Evolutionary conservation across 2,797 vertebrate species (phyloP).

Genomic region (Pteronotus mesoamericanus): DNA sequence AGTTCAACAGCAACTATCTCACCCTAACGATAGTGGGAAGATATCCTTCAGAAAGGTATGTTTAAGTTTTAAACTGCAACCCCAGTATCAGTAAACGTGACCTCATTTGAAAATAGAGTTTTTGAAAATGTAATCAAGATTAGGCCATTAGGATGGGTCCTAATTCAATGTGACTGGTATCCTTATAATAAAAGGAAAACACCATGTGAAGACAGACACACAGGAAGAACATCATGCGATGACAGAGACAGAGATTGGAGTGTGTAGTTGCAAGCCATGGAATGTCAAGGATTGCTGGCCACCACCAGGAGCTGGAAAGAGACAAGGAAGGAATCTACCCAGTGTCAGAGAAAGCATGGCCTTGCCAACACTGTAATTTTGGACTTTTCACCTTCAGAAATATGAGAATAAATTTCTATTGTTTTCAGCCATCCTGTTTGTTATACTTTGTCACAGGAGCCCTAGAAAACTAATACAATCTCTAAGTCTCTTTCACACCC

Average conservation of each 20-base stretch:
- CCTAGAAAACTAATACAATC: neutral
- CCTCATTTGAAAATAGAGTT: constrained; percentile 9
- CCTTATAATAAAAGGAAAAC: neutral
- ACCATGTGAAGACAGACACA: neutral
- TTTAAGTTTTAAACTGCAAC: neutral
- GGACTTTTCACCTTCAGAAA: neutral
- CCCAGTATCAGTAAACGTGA: neutral
- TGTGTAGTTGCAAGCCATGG: neutral
- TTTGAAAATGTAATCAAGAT: neutral
- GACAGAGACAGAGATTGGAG: neutral
- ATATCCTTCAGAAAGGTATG: neutral
- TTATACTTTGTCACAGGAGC: neutral
- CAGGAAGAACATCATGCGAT: neutral
- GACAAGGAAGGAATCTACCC: neutral
- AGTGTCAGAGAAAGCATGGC: neutral
- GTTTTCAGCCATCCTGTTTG: neutral
- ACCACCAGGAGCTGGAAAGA: neutral
- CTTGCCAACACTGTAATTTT: neutral
- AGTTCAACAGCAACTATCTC: neutral
- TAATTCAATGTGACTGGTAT: neutral
- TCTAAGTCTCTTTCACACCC: neutral
- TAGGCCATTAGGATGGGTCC: neutral
- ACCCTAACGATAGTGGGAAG: neutral
- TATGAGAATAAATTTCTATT: neutral
- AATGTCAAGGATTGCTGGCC: neutral